These are phyloP conservation scores for Cantharis rufa DNA, from an alignment of 2,888 invertebrate genomes.

Conservation along the genomic window DNA sequence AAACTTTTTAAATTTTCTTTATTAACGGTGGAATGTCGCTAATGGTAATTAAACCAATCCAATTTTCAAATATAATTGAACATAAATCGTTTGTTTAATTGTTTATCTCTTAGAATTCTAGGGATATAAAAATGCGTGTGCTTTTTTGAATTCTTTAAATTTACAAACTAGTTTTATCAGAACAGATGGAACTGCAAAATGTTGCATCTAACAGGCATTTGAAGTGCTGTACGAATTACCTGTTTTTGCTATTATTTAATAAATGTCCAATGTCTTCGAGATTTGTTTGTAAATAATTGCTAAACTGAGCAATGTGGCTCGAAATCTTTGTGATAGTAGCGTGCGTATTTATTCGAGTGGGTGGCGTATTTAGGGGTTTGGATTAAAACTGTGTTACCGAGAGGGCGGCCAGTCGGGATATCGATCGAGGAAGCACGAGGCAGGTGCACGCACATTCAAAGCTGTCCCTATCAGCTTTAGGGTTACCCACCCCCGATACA, in stretches of 20 bases:
- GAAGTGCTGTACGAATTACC: neutral
- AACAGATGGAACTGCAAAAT: neutral
- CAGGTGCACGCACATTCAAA: conserved; percentile 49
- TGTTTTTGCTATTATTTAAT: neutral
- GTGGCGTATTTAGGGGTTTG: conserved; percentile 33
- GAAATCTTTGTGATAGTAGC: conserved; percentile 33
- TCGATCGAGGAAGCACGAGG: conserved; percentile 45
- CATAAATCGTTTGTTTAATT: neutral
- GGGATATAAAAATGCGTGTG: neutral
- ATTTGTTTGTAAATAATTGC: neutral
- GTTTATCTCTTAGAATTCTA: neutral
- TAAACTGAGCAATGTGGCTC: neutral
- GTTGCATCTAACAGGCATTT: neutral
- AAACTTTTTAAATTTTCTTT: neutral
- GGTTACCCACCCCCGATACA: conserved; percentile 37
- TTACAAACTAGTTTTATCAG: neutral
- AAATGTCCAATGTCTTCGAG: neutral
- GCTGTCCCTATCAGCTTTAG: conserved; percentile 42
- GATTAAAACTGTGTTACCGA: conserved; percentile 39
- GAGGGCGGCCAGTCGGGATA: conserved; percentile 41
- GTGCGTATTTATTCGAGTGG: conserved; percentile 36
- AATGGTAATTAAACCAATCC: neutral
- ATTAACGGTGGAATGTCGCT: neutral
- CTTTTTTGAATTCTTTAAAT: neutral
- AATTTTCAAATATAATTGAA: neutral